Percentiles rank a stretch among this genome's conserved stretches.
Evolutionary conservation across 2,797 vertebrate species (phyloP).

Genomic region (Manis crassicaudata): DNA sequence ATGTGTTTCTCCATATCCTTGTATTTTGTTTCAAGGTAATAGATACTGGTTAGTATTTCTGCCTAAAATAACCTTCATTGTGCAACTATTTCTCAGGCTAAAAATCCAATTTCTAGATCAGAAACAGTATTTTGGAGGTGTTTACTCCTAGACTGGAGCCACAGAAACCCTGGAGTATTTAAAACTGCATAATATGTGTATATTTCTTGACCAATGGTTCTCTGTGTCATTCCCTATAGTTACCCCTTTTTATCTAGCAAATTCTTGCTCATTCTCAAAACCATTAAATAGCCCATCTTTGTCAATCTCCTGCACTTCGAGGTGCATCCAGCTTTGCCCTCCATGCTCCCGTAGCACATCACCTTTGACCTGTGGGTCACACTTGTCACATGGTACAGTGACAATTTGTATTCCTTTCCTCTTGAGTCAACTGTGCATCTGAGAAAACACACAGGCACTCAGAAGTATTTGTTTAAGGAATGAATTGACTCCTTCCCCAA

Average conservation of each 20-base stretch:
- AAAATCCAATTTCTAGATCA: background rate
- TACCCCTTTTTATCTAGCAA: background rate
- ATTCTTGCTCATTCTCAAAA: background rate
- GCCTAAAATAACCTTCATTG: background rate
- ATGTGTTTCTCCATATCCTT: background rate
- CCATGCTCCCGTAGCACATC: background rate
- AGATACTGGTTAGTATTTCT: background rate
- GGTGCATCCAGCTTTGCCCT: background rate
- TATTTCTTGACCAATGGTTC: background rate
- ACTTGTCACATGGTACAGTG: background rate
- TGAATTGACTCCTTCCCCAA: background rate
- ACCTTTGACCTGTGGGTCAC: background rate
- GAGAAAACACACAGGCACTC: background rate
- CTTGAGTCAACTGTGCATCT: background rate
- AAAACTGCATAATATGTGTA: background rate
- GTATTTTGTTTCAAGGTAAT: slow-evolving; percentile 2
- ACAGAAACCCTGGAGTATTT: background rate
- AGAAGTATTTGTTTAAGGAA: background rate
- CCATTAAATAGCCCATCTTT: background rate
- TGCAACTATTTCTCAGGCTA: background rate
- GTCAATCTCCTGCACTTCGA: background rate
- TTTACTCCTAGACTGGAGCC: background rate
- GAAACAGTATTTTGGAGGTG: background rate
- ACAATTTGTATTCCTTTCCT: background rate
- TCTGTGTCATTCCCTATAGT: background rate